Evolutionary conservation across 2,888 invertebrate species (phyloP).

Genomic region (Nasonovia ribisnigri): DNA sequence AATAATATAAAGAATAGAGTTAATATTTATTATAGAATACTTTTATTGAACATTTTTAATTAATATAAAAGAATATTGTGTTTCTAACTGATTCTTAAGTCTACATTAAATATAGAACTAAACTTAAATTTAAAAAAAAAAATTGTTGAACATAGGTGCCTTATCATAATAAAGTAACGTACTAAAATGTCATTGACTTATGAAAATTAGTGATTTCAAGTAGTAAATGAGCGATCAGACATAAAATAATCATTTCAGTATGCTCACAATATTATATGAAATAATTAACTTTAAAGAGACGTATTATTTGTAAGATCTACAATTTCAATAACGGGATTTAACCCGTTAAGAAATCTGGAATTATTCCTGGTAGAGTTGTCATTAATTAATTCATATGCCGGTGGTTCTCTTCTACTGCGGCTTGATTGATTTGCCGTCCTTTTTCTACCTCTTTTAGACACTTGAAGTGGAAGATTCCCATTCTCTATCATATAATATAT

Average conservation of each 20-base stretch:
- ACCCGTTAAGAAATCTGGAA: neutral
- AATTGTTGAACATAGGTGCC: neutral
- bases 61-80: neutral
- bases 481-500: neutral
- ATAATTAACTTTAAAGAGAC: neutral
- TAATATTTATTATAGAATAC: neutral
- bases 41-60: neutral
- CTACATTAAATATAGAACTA: neutral
- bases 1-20: neutral
- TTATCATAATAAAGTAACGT: neutral
- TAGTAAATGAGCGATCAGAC: neutral
- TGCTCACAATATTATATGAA: neutral
- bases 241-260: neutral
- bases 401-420: neutral
- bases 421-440: neutral
- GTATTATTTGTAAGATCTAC: constrained; percentile 20
- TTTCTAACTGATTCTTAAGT: neutral
- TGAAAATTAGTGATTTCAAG: neutral
- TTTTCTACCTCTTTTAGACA: constrained; percentile 5
- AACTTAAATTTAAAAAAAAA: neutral
- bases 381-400: neutral
- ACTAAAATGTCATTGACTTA: neutral
- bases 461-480: neutral
- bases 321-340: neutral
- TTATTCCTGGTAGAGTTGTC: neutral